Evolutionary conservation across 2,888 invertebrate genomes (phyloP), one percentile per base, ranked within the genome.

Genomic region (Cheilosia scutellata): DNA sequence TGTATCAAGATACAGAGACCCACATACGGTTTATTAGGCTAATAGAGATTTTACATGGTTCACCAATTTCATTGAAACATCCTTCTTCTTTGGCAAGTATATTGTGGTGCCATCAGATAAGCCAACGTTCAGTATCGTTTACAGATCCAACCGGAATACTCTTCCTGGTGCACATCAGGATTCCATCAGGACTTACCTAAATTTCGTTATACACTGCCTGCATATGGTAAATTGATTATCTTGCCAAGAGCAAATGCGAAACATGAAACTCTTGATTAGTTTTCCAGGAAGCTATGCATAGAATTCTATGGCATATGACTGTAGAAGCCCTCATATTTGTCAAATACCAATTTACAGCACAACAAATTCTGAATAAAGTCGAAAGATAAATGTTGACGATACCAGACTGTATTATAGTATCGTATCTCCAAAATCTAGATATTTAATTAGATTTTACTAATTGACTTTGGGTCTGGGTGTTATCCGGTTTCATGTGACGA

Each of bases 361-460:
- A 40, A 13, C 27, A 25, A 16, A 27, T 53, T 5, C 5, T 3
- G 27, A 66, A 53, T 40, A 60, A 63, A 49, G 63, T 31, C 55
- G 5, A 27, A 55, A 44, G 68, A 49, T 33, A 65, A 49, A 65
- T 20, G 25, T 6, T 16, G 27, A 20, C 25, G n/a, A 29, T 47
- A 3, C 29, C 58, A 65, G 29, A 27, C 49, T 6, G 33, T 20
- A 29, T 37, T 20, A 25, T 9, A 25, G 27, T 44, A 77, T 68
- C 68, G 62, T 68, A 66, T 66, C 42, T 55, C 58, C 42, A 37
- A n/a, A 11, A 74, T 65, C 62, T 68, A 37, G 49, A 62, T 40
- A 62, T 80, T 80, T 74, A 80, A 80, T 80, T 80, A 66, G 62
- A 47, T 49, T 68, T 40, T 57, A 55, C 66, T 74, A 74, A 80